These are phyloP conservation scores for Cotesia congregata DNA, from an alignment of 2,888 invertebrate species.

Conservation along the genomic window DNA sequence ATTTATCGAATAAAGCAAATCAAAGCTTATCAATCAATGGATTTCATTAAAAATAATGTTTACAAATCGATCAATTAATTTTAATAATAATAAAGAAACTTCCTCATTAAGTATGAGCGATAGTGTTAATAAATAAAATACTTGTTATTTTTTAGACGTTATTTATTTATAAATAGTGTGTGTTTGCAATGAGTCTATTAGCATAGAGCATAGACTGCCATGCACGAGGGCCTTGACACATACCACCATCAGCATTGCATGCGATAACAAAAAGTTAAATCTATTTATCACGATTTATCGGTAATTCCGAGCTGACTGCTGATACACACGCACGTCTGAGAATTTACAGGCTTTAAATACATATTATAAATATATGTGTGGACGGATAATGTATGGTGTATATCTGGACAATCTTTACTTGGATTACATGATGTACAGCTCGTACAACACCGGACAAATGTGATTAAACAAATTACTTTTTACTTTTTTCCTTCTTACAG, in stretches of 20 bases:
- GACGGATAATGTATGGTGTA: neutral
- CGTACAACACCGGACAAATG: neutral
- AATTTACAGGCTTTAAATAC: slow-evolving; percentile 13
- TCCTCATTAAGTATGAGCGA: neutral
- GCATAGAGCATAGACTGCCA: slow-evolving; percentile 58
- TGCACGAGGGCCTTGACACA: slow-evolving; percentile 66
- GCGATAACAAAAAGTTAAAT: slow-evolving; percentile 69
- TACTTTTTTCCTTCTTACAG: neutral
- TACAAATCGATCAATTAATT: neutral
- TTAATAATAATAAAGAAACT: neutral
- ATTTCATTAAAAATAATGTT: neutral
- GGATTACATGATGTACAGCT: neutral
- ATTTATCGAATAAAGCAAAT: neutral
- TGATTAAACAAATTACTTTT: neutral
- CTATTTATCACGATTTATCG: slow-evolving; percentile 68
- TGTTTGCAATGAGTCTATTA: slow-evolving; percentile 58
- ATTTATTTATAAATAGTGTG: neutral
- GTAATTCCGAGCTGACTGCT: slow-evolving; percentile 58
- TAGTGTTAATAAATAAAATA: slow-evolving; percentile 1
- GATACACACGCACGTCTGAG: slow-evolving; percentile 48
- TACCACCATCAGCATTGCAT: slow-evolving; percentile 67
- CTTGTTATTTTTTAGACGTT: neutral
- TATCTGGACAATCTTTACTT: neutral
- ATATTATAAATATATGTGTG: neutral
- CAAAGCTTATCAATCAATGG: neutral